These are phyloP conservation scores for Herpetotheres cachinnans DNA, from an alignment of 2,113 vertebrate genomes.

Conservation along the genomic window DNA sequence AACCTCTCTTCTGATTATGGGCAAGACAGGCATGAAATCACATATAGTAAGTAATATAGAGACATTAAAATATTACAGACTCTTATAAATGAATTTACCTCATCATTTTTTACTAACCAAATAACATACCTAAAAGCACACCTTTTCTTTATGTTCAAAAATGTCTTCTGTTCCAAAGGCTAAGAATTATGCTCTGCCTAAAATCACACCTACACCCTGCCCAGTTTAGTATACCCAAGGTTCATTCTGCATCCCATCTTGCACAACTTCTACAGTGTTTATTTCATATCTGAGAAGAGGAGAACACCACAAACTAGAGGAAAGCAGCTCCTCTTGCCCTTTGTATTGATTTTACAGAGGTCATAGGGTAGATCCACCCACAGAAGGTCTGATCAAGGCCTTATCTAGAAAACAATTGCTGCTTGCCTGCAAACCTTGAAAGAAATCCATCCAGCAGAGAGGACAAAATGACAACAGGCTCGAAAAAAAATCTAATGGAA, in stretches of 20 bases:
- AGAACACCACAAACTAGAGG: background rate
- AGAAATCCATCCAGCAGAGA: background rate
- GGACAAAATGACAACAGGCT: background rate
- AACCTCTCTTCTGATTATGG: background rate
- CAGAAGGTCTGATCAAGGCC: background rate
- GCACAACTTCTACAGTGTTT: background rate
- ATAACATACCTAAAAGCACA: background rate
- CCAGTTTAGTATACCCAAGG: background rate
- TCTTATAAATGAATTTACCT: background rate
- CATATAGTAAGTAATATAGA: background rate
- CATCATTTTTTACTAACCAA: background rate
- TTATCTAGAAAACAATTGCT: background rate
- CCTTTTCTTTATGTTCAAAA: background rate
- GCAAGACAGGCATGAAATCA: background rate
- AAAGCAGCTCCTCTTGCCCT: background rate
- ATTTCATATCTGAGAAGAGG: background rate
- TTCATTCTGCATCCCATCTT: background rate
- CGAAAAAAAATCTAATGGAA: background rate
- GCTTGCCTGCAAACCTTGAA: background rate
- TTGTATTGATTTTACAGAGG: background rate
- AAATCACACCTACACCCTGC: background rate
- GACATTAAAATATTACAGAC: background rate
- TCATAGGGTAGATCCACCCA: background rate
- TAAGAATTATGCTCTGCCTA: background rate
- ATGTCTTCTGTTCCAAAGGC: background rate